phyloP scores from a whole-genome alignment of 2,797 vertebrate genomes.

The Coluber constrictor region DNA sequence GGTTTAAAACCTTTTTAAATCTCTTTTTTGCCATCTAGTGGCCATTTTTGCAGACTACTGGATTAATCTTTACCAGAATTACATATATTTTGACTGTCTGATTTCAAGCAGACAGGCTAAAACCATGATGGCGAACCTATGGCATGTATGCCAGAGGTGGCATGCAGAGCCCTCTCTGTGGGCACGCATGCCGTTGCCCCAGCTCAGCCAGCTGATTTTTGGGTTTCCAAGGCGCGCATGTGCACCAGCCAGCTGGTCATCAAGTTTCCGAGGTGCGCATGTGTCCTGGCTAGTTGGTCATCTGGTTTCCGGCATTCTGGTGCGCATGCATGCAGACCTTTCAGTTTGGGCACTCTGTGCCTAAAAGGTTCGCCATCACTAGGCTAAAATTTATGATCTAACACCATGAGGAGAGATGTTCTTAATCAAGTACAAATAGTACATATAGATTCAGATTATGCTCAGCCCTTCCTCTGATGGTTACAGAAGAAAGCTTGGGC shows the following conservation, averaged over 20 bases:
- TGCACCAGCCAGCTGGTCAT: too few species aligned
- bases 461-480: neutral
- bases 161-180: too few species aligned
- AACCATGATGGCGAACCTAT: neutral
- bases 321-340: too few species aligned
- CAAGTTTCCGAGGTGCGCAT: too few species aligned
- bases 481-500: neutral
- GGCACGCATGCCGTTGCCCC: too few species aligned
- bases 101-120: neutral
- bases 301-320: too few species aligned
- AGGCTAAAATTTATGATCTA: neutral
- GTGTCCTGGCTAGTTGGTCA: too few species aligned
- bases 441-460: neutral
- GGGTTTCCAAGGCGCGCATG: too few species aligned
- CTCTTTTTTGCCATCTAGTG: neutral
- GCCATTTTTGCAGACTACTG: neutral
- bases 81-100: neutral
- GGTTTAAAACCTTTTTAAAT: neutral
- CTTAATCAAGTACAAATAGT: neutral
- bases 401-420: neutral
- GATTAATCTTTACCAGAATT: neutral
- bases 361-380: too few species aligned
- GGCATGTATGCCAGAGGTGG: too few species aligned
- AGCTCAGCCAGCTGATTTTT: too few species aligned
- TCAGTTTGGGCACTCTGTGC: too few species aligned